phyloP scores from a whole-genome alignment of 2,797 vertebrate species.

The Poeciliopsis gracilis region DNA sequence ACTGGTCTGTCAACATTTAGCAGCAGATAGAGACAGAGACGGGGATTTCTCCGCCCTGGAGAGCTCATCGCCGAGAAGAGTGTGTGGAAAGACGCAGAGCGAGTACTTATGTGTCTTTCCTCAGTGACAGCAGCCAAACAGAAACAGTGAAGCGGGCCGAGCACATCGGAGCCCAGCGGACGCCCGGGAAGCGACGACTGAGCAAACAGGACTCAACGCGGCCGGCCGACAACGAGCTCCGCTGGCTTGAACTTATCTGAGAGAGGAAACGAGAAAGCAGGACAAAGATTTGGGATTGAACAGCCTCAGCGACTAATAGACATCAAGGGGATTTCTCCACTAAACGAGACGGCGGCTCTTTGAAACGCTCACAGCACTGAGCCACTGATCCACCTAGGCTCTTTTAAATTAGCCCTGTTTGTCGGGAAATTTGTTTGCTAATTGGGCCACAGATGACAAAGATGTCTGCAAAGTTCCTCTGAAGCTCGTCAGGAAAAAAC shows the following conservation, averaged over 20 bases:
- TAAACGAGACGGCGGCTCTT: slow-evolving; percentile 42
- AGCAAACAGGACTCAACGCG: slow-evolving; percentile 91
- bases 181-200: slow-evolving; percentile 80
- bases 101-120: slow-evolving; percentile 90
- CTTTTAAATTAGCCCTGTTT: slow-evolving; percentile 27
- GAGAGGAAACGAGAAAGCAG: slow-evolving; percentile 37
- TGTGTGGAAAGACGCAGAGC: slow-evolving; percentile 67
- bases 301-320: slow-evolving; percentile 64
- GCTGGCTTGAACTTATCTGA: slow-evolving; percentile 48
- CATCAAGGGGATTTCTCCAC: slow-evolving; percentile 63
- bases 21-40: slow-evolving; percentile 91
- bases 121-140: slow-evolving; percentile 89
- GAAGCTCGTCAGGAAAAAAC: slow-evolving; percentile 42
- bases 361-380: slow-evolving; percentile 40
- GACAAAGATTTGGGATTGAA: slow-evolving; percentile 50
- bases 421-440: slow-evolving; percentile 51
- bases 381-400: slow-evolving; percentile 59
- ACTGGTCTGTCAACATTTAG: slow-evolving; percentile 93
- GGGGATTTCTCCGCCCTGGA: slow-evolving; percentile 84
- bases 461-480: slow-evolving; percentile 31
- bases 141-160: slow-evolving; percentile 85
- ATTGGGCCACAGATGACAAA: slow-evolving; percentile 65
- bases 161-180: slow-evolving; percentile 52
- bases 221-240: slow-evolving; percentile 55
- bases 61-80: slow-evolving; percentile 77